phyloP scores from a whole-genome alignment of 1,140 invertebrate genomes.

The Lordiphosa clarofinis region DNA sequence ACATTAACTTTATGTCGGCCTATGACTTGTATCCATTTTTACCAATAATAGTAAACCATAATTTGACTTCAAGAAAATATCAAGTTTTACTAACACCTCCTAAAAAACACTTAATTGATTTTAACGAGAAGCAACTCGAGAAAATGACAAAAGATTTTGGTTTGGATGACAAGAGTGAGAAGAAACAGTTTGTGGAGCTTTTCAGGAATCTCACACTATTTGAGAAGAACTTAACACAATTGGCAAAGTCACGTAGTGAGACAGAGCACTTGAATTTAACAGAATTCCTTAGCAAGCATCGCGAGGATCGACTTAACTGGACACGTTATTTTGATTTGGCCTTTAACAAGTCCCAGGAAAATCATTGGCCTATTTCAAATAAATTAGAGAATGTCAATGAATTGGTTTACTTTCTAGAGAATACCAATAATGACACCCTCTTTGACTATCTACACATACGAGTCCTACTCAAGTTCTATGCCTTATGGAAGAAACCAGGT shows the following conservation, averaged over 20 bases:
- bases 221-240: constrained; percentile 45
- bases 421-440: constrained; percentile 21
- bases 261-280: constrained; percentile 37
- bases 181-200: constrained; percentile 11
- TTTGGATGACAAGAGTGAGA: constrained; percentile 16
- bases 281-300: constrained; percentile 49
- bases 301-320: constrained; percentile 65
- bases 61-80: constrained; percentile 42
- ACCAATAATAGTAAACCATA: constrained; percentile 61
- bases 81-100: constrained; percentile 35
- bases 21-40: constrained; percentile 59
- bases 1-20: constrained; percentile 62
- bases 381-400: constrained; percentile 41
- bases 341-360: constrained; percentile 47
- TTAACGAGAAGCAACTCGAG: constrained; percentile 26
- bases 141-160: constrained; percentile 62
- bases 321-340: constrained; percentile 59
- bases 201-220: constrained; percentile 52
- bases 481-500: constrained; percentile 74
- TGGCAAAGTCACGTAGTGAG: constrained; percentile 32
- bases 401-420: constrained; percentile 51
- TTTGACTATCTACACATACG: constrained; percentile 46
- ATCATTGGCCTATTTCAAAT: constrained; percentile 50
- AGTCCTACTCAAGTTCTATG: constrained; percentile 54
- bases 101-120: constrained; percentile 13